Evolutionary conservation across 2,888 invertebrate species (phyloP).

Genomic region (Asteroscopus sphinx): DNA sequence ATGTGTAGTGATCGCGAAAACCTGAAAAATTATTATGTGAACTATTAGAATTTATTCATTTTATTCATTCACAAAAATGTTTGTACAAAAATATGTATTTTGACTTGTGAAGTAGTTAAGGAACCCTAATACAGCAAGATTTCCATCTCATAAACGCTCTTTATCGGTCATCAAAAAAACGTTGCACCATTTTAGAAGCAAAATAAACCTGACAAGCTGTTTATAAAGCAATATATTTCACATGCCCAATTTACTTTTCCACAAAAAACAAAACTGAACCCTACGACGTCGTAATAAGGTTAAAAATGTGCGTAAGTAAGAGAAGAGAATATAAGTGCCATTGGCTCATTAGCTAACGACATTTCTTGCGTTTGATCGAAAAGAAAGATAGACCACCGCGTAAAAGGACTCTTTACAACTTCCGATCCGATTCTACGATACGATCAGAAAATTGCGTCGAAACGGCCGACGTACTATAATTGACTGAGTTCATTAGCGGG

Average conservation of each 20-base stretch:
- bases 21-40: no score
- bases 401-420: slow-evolving; percentile 53
- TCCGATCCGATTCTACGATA: slow-evolving; percentile 54
- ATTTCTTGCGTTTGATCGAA: slow-evolving; percentile 63
- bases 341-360: slow-evolving; percentile 64
- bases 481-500: slow-evolving; percentile 12
- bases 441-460: slow-evolving; percentile 40
- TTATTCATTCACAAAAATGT: no score
- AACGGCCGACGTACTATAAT: slow-evolving; percentile 4
- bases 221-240: slow-evolving; percentile 64
- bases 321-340: slow-evolving; percentile 49
- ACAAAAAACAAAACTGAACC: slow-evolving; percentile 29
- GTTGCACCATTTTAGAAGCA: slow-evolving; percentile 58
- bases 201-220: slow-evolving; percentile 60
- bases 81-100: no score
- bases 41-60: no score
- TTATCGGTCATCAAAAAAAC: slow-evolving; percentile 58
- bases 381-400: slow-evolving; percentile 56
- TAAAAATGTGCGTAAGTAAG: slow-evolving; percentile 17
- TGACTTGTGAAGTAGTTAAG: neutral
- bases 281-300: slow-evolving; percentile 24
- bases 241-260: slow-evolving; percentile 49
- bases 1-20: no score
- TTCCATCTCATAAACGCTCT: slow-evolving; percentile 54
- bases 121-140: slow-evolving; percentile 42